Evolutionary conservation across 1,140 invertebrate genomes (phyloP).

Genomic region (Trachymyrmex septentrionalis): DNA sequence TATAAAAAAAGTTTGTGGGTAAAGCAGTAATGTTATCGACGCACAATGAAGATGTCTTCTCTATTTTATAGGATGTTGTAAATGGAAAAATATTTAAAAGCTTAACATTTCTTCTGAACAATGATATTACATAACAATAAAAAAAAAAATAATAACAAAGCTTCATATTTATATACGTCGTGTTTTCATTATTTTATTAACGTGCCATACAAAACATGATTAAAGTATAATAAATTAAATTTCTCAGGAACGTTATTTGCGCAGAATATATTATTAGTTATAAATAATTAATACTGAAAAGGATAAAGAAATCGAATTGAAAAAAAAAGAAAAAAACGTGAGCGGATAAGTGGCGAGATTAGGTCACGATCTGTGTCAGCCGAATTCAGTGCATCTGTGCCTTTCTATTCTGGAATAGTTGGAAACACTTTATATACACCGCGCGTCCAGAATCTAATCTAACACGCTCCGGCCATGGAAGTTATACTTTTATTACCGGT

Average conservation of each 20-base stretch:
- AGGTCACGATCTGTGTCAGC: not conserved
- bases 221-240: not conserved
- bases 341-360: not conserved
- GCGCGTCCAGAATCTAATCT: conserved; percentile 69
- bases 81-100: not conserved
- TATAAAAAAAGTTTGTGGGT: not conserved
- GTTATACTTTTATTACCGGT: conserved; percentile 83
- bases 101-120: not conserved
- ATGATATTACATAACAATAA: not conserved
- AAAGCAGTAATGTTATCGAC: conserved; percentile 47
- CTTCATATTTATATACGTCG: not conserved
- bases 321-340: not conserved
- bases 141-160: not conserved
- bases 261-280: not conserved
- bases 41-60: not conserved
- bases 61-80: not conserved
- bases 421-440: conserved; percentile 57
- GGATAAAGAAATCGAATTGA: not conserved
- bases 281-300: not conserved
- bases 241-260: not conserved
- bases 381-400: not conserved
- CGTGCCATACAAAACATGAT: not conserved
- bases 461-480: conserved; percentile 72
- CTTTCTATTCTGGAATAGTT: conserved; percentile 37
- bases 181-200: not conserved